A percentile compares a stretch with the other conserved stretches of the same genome.
Conservation (phyloP, 1,140 invertebrate genomes). For the Brachionus rotundiformis region DNA sequence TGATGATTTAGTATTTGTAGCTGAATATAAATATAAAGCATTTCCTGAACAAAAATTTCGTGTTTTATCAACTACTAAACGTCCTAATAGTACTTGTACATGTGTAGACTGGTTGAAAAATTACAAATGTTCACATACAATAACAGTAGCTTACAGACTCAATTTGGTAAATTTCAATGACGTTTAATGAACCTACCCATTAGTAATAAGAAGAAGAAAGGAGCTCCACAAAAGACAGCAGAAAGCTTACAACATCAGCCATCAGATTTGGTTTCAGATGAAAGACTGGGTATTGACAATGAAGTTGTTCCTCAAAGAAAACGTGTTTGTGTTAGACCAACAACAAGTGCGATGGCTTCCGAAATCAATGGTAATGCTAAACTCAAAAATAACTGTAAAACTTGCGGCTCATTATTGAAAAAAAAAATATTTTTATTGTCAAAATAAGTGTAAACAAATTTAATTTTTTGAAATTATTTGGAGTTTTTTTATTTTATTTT, state of each 20-base stretch:
- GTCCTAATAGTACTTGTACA: conserved; percentile 20
- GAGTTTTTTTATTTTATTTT: too few species aligned
- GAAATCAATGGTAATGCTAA: too few species aligned
- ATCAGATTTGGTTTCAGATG: too few species aligned
- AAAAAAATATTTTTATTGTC: too few species aligned
- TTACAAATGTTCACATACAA: conserved; percentile 34
- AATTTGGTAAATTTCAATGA: neutral
- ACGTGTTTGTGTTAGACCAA: too few species aligned
- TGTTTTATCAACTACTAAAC: conserved; percentile 7
- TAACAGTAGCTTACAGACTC: neutral
- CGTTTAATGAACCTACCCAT: neutral
- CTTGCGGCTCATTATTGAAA: too few species aligned
- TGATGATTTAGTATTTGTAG: conserved; percentile 4
- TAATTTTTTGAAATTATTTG: too few species aligned
- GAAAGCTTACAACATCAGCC: neutral
- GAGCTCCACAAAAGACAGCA: neutral
- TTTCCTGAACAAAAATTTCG: neutral
- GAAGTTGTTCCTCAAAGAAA: too few species aligned
- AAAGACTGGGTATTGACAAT: too few species aligned
- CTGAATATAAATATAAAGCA: neutral
- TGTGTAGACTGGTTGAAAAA: neutral
- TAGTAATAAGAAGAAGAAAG: neutral
- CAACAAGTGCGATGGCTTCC: too few species aligned
- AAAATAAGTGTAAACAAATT: too few species aligned
- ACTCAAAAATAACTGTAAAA: too few species aligned